These are phyloP conservation scores for Sebastes alutus DNA, from an alignment of 2,797 vertebrate genomes.

Conservation along the genomic window DNA sequence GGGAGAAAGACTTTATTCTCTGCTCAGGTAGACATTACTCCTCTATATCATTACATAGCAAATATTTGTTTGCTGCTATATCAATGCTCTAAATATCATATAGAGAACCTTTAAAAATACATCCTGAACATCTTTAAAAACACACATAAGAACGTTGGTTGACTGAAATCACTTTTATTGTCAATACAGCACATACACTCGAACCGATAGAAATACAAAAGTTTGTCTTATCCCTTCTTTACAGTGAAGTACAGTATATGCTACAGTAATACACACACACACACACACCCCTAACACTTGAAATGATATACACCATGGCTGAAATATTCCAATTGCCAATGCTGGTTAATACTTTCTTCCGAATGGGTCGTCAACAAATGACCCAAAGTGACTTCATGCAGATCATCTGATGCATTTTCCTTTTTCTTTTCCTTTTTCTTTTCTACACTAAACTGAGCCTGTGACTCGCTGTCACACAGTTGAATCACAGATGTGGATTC, in stretches of 20 bases:
- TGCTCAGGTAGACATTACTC: no score
- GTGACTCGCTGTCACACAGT: slow-evolving; percentile 6
- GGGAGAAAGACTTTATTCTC: no score
- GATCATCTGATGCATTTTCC: slow-evolving; percentile 1
- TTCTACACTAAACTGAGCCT: neutral
- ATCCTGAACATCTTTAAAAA: neutral
- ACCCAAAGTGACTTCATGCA: slow-evolving; percentile 59
- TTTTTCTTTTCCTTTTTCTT: neutral
- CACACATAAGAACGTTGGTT: neutral
- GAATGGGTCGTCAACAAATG: slow-evolving; percentile 1
- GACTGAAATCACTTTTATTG: slow-evolving; percentile 75
- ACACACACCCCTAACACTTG: slow-evolving; percentile 41
- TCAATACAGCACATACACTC: slow-evolving; percentile 75
- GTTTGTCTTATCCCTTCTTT: slow-evolving; percentile 67
- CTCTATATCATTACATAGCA: no score
- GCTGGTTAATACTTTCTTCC: slow-evolving; percentile 39
- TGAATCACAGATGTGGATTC: slow-evolving; percentile 14
- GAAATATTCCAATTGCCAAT: slow-evolving; percentile 16
- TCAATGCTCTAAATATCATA: no score
- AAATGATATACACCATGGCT: slow-evolving; percentile 49
- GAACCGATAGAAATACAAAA: slow-evolving; percentile 74
- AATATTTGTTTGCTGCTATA: no score
- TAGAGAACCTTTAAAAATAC: neutral
- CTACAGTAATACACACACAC: slow-evolving; percentile 62
- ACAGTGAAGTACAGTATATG: slow-evolving; percentile 63